phyloP scores from a whole-genome alignment of 2,113 vertebrate genomes.

The Vulpes lagopus region DNA sequence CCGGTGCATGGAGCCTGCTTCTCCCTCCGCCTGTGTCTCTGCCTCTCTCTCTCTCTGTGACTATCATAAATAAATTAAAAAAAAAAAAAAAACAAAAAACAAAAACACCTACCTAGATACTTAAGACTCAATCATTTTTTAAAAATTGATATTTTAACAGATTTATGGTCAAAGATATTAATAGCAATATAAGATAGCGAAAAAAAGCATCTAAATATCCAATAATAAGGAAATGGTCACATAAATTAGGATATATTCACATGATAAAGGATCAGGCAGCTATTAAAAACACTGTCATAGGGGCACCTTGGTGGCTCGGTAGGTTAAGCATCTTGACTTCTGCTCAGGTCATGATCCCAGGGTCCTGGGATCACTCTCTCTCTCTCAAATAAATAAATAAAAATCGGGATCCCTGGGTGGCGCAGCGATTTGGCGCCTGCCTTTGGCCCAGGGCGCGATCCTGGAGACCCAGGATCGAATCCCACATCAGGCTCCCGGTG shows the following conservation, averaged over 20 bases:
- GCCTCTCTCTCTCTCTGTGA: too few species aligned
- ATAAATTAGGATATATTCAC: not conserved
- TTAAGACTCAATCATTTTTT: not conserved
- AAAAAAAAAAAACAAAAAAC: too few species aligned
- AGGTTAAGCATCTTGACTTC: not conserved
- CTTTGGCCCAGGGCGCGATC: too few species aligned
- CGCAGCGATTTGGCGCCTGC: too few species aligned
- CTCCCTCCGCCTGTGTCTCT: too few species aligned
- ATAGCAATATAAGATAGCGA: not conserved
- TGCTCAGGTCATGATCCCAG: not conserved
- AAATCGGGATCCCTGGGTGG: too few species aligned
- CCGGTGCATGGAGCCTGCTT: too few species aligned
- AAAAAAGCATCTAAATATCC: not conserved
- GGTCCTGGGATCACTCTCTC: not conserved
- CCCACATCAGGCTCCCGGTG: too few species aligned
- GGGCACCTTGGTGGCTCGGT: not conserved
- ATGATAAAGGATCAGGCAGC: not conserved
- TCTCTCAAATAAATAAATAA: too few species aligned
- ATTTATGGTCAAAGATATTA: slow-evolving; percentile 1
- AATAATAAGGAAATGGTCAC: not conserved
- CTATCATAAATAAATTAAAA: too few species aligned
- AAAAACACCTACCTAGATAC: not conserved
- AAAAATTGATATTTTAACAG: not conserved
- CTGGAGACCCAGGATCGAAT: too few species aligned
- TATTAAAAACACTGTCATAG: not conserved